Conservation (phyloP, 2,797 vertebrate genomes). For the Acomys russatus region DNA sequence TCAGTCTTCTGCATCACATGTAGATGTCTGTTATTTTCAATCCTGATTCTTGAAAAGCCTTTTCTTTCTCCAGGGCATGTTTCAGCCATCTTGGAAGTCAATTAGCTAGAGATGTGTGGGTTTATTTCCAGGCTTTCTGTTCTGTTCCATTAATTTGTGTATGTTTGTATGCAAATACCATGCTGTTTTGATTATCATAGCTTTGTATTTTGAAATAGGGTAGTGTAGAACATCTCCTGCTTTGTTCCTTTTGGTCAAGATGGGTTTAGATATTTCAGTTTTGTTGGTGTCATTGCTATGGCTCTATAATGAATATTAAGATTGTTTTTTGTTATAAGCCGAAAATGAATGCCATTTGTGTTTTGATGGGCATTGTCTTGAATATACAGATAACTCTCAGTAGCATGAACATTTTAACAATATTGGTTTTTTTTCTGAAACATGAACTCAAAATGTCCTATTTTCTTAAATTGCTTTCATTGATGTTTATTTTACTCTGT, state of each 20-base stretch:
- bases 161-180: background rate
- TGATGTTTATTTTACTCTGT: background rate
- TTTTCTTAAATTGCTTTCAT: background rate
- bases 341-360: background rate
- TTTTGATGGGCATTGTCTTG: background rate
- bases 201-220: constrained; percentile 9
- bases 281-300: background rate
- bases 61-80: background rate
- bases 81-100: background rate
- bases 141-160: background rate
- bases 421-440: background rate
- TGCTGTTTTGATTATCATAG: background rate
- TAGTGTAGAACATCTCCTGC: background rate
- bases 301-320: background rate
- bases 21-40: background rate
- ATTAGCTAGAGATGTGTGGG: background rate
- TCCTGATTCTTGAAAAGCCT: background rate
- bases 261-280: background rate
- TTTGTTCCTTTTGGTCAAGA: background rate
- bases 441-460: background rate
- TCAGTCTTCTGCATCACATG: background rate
- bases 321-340: background rate
- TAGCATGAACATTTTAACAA: background rate
- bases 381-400: background rate
- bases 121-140: background rate